Evolutionary conservation across 2,888 invertebrate species (phyloP), one percentile per base, ranked within the genome.

Genomic region (Apodemia zela): DNA sequence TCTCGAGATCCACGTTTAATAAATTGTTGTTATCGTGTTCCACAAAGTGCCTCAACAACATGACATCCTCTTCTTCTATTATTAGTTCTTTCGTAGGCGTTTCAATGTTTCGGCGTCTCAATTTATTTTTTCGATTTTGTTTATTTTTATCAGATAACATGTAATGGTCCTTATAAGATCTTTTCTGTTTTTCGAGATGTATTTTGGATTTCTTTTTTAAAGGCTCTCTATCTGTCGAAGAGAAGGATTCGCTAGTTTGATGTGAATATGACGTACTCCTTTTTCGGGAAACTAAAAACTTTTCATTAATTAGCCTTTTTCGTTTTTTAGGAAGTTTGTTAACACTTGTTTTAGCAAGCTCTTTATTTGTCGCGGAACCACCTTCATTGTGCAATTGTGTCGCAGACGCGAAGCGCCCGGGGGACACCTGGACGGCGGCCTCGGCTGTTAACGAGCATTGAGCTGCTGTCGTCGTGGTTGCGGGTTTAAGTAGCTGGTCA

Each of bases 1-100:
- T 67, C 25, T 62, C 25, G 4, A 80, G 65, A 18, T 81, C 81
- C 0, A 75, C 72, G 2, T 70, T 63, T 33, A 74, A 74, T 2
- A 70, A 51, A 6, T 67, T 68, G 13, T 70, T 62, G 0, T 67
- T 61, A 47, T 73, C 65, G 15, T 66, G 65, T n/a, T 69, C 61
- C 1, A 83, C 67, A 62, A 73, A 78, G 1, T 63, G 59, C 1
- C 82, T 72, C 25, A 82, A 66, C 13, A 75, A 65, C 3, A 67
- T 63, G 10, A 81, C 72, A 59, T 77, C 80, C 0, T 67, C 66
- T 42, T 79, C 75, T n/a, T 74, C 66, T 8, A 84, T 75, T 0
- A 77, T 58, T 45, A 84, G 65, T 66, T 82, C 82, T 61, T 77
- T 78, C 65, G 65, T 67, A 3, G 47, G 10, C 18, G 35, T n/a